These are phyloP conservation scores for Clangula hyemalis DNA, from an alignment of 2,797 vertebrate species.

Conservation along the genomic window DNA sequence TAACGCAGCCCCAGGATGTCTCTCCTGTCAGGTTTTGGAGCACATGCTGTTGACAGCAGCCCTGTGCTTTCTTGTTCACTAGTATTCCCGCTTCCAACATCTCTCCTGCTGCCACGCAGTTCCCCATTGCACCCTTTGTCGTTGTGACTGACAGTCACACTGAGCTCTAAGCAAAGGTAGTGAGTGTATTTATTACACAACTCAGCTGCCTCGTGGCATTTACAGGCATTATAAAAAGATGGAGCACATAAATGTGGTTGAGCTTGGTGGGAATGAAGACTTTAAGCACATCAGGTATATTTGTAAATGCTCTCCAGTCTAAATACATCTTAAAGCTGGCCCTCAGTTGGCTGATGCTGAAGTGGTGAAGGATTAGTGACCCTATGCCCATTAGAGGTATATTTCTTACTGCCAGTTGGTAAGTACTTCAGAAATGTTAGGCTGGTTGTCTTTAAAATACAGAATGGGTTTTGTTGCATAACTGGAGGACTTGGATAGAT, in stretches of 20 bases:
- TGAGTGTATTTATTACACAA: not conserved
- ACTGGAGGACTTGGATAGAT: accelerated
- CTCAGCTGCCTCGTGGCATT: not conserved
- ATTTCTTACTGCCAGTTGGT: not conserved
- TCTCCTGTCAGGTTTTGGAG: not conserved
- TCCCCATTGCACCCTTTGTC: not conserved
- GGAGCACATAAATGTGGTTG: not conserved
- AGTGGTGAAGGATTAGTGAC: not conserved
- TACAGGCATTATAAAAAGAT: not conserved
- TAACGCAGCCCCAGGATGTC: not conserved
- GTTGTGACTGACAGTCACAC: not conserved
- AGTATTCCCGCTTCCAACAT: not conserved
- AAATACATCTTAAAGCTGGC: not conserved
- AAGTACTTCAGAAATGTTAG: not conserved
- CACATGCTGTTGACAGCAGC: not conserved
- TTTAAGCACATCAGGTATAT: not conserved
- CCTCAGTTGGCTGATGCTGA: not conserved
- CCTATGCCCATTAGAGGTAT: not conserved
- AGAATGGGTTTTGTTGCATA: not conserved
- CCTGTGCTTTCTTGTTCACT: not conserved
- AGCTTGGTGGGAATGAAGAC: not conserved
- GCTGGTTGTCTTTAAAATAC: not conserved
- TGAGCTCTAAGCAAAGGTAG: not conserved
- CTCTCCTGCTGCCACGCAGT: not conserved
- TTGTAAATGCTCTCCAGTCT: not conserved